Conservation (phyloP, 2,113 vertebrate genomes). For the Piprites chloris region DNA sequence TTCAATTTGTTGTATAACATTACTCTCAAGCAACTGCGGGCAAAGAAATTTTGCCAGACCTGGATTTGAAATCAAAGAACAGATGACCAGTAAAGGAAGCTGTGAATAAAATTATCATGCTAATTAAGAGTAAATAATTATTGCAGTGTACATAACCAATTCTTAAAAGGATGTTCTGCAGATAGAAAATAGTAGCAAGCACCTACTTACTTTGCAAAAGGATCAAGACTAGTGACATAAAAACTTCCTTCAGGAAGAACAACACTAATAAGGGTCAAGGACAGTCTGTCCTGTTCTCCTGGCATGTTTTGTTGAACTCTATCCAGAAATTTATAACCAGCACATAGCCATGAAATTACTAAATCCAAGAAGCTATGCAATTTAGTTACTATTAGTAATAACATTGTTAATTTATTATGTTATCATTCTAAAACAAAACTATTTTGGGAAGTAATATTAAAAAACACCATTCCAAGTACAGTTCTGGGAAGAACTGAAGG, state of each 20-base stretch:
- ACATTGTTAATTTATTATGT: neutral
- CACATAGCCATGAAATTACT: neutral
- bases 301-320: neutral
- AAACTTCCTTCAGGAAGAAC: neutral
- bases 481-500: neutral
- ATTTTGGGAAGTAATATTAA: neutral
- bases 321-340: neutral
- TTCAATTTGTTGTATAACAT: neutral
- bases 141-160: neutral
- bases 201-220: neutral
- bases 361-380: neutral
- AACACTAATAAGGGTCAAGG: neutral
- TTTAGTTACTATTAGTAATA: neutral
- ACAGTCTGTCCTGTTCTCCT: neutral
- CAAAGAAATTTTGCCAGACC: neutral
- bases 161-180: neutral
- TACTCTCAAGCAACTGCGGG: neutral
- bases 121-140: constrained; percentile 9
- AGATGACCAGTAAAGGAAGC: neutral
- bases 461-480: neutral
- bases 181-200: neutral
- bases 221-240: neutral
- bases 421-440: neutral
- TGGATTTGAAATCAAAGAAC: neutral
- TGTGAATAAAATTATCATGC: neutral